A percentile compares a stretch with the other conserved stretches of the same genome.
These are phyloP conservation scores for Drosophila pseudoananassae DNA, from an alignment of 1,140 invertebrate genomes.

Conservation along the genomic window DNA sequence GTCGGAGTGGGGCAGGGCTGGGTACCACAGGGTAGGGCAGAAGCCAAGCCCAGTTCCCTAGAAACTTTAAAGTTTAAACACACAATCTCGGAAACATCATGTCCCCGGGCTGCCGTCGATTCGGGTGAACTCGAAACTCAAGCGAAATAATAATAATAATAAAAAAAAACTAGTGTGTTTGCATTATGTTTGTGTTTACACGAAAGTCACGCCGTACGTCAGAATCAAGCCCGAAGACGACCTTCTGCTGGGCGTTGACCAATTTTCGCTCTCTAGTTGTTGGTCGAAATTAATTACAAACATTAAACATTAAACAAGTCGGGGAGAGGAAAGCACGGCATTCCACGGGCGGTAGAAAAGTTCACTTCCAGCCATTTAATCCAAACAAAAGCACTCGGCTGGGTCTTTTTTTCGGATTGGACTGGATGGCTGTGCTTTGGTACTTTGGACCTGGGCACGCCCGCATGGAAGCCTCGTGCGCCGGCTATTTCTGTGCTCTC, in stretches of 20 bases:
- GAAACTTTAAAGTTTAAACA: conserved; percentile 21
- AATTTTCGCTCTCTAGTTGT: conserved; percentile 27
- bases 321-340: conserved; percentile 24
- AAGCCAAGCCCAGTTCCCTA: conserved; percentile 34
- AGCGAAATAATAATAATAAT: conserved; percentile 41
- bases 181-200: conserved; percentile 61
- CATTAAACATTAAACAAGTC: conserved; percentile 39
- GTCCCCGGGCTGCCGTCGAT: conserved; percentile 13
- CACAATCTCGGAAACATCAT: conserved; percentile 24
- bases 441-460: conserved; percentile 46
- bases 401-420: neutral
- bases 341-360: conserved; percentile 12
- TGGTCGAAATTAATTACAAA: conserved; percentile 63
- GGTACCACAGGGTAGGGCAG: neutral
- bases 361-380: conserved; percentile 53
- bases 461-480: conserved; percentile 4
- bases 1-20: neutral
- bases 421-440: neutral
- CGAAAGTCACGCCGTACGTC: conserved; percentile 51
- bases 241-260: conserved; percentile 39
- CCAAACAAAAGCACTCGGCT: conserved; percentile 45
- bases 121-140: conserved; percentile 32
- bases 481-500: conserved; percentile 18
- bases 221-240: conserved; percentile 7
- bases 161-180: conserved; percentile 25